Evolutionary conservation across 2,113 vertebrate genomes (phyloP).

Genomic region (Dasyornis broadbenti): DNA sequence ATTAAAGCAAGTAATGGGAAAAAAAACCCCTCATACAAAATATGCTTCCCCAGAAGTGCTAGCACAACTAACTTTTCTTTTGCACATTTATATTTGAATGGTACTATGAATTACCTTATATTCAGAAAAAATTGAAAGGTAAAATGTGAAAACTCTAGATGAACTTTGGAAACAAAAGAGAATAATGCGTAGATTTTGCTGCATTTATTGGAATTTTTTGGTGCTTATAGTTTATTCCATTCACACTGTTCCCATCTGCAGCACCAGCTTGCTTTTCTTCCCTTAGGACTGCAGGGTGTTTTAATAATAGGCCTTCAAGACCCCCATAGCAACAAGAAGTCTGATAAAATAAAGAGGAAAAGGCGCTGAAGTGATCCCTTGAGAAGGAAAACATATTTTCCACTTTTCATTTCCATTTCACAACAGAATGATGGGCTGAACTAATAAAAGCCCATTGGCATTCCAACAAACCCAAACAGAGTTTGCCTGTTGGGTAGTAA

Average conservation of each 20-base stretch:
- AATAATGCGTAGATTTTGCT: neutral
- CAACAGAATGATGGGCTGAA: conserved; percentile 25
- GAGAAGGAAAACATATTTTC: conserved; percentile 64
- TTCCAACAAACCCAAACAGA: conserved; percentile 20
- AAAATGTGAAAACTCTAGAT: neutral
- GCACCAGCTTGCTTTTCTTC: conserved; percentile 68
- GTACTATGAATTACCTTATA: neutral
- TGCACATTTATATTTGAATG: neutral
- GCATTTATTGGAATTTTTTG: neutral
- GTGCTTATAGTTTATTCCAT: conserved; percentile 21
- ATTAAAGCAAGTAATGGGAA: neutral
- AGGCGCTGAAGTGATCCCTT: conserved; percentile 30
- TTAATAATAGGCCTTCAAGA: conserved; percentile 64
- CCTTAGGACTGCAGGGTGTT: conserved; percentile 60
- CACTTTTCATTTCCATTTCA: conserved; percentile 49
- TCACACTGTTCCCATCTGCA: conserved; percentile 60
- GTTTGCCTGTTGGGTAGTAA: conserved; percentile 30
- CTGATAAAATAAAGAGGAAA: conserved; percentile 60
- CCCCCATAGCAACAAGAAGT: conserved; percentile 40
- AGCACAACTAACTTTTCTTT: neutral
- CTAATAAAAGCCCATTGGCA: conserved; percentile 49
- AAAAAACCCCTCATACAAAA: neutral
- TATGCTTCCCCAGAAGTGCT: neutral
- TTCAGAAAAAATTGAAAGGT: neutral
- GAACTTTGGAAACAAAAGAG: neutral